Evolutionary conservation across 2,113 vertebrate species (phyloP).

Genomic region (Mungos mungo): DNA sequence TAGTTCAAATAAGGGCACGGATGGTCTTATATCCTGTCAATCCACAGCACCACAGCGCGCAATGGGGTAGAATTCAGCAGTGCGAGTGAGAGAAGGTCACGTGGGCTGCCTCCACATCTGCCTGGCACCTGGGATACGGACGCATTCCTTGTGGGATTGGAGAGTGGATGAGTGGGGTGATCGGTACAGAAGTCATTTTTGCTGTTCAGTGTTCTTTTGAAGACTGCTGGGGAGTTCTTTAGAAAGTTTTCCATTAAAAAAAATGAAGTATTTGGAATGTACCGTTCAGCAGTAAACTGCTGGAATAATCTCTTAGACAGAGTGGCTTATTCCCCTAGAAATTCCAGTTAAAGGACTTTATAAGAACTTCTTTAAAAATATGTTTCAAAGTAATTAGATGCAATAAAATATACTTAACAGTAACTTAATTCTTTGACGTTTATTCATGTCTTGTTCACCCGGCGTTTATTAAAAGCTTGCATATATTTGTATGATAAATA

Average conservation of each 20-base stretch:
- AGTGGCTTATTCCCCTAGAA: neutral
- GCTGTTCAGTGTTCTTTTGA: neutral
- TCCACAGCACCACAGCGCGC: neutral
- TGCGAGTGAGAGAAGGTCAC: neutral
- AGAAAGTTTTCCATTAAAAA: conserved; percentile 18
- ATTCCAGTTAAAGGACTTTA: neutral
- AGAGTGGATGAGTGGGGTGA: neutral
- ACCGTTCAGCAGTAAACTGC: conserved; percentile 9
- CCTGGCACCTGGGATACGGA: neutral
- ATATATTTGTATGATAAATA: conserved; percentile 9
- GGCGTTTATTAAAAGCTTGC: conserved; percentile 20
- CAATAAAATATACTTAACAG: neutral
- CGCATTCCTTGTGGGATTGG: neutral
- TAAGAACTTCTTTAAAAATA: conserved; percentile 31
- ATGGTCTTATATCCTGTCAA: neutral
- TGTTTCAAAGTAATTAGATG: neutral
- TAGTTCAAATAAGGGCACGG: neutral
- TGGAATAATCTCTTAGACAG: neutral
- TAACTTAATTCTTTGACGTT: conserved; percentile 40
- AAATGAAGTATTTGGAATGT: neutral
- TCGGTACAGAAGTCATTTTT: neutral
- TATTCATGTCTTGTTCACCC: neutral
- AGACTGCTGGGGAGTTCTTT: neutral
- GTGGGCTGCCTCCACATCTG: neutral
- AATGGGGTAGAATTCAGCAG: neutral